phyloP scores from a whole-genome alignment of 2,797 vertebrate species.

The Lates japonicus region DNA sequence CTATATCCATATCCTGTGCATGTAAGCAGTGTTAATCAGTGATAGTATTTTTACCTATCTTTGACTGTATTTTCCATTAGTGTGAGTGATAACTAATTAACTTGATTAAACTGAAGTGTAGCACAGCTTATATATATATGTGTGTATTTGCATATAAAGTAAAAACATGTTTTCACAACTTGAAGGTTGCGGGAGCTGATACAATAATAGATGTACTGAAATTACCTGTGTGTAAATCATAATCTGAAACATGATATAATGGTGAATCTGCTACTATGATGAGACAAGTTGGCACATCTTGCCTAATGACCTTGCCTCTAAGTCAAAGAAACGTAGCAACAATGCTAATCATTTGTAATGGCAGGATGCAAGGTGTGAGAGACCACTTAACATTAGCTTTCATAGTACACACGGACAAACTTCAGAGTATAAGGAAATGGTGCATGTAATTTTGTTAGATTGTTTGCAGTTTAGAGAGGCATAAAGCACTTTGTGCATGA shows the following conservation, averaged over 20 bases:
- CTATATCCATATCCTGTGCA: constrained; percentile 3
- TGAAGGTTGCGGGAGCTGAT: not conserved
- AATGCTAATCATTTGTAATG: constrained; percentile 40
- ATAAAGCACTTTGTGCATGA: not conserved
- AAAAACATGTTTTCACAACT: constrained; percentile 7
- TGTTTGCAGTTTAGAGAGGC: constrained; percentile 3
- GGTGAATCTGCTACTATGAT: not conserved
- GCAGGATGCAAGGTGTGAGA: constrained; percentile 34
- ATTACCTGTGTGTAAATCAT: not conserved
- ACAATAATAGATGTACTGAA: not conserved
- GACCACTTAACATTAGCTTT: constrained; percentile 32
- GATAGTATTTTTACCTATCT: not conserved
- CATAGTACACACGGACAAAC: constrained; percentile 11
- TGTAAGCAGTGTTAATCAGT: constrained; percentile 15
- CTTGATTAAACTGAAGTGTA: not conserved
- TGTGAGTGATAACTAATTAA: constrained; percentile 23
- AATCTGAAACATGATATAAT: not conserved
- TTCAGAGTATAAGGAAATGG: constrained; percentile 18
- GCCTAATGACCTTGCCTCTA: constrained; percentile 30
- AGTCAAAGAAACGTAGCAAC: constrained; percentile 28
- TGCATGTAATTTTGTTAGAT: constrained; percentile 1
- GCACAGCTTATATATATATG: not conserved
- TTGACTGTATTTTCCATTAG: constrained; percentile 21
- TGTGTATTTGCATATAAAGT: not conserved
- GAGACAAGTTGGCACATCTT: constrained; percentile 17